phyloP scores from a whole-genome alignment of 2,888 invertebrate genomes.

The Chalcosyrphus nemorum region DNA sequence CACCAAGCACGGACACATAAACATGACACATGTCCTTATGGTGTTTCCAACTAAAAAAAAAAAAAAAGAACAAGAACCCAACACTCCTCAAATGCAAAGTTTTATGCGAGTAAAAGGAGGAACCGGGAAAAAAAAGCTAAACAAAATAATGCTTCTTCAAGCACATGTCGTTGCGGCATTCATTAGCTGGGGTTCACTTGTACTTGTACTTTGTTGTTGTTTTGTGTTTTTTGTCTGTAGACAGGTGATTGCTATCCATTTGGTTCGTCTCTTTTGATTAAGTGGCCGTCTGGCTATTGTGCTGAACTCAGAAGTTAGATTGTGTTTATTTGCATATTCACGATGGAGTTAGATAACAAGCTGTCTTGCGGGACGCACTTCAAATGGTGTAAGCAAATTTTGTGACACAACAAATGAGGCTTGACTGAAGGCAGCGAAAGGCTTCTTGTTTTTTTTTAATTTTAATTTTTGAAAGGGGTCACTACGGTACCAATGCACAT shows the following conservation, averaged over 20 bases:
- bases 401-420: neutral
- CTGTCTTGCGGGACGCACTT: neutral
- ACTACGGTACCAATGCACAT: neutral
- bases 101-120: neutral
- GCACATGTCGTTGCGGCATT: conserved; percentile 1
- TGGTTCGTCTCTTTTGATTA: neutral
- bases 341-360: conserved; percentile 4
- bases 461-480: too few species aligned
- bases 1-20: conserved; percentile 15
- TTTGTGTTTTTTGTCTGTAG: neutral
- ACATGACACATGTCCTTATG: conserved; percentile 37
- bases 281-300: conserved; percentile 7
- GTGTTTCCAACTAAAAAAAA: conserved; percentile 9
- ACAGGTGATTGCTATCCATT: conserved; percentile 16
- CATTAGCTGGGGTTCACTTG: conserved; percentile 14
- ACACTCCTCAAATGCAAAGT: conserved; percentile 11
- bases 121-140: neutral
- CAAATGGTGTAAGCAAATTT: neutral
- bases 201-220: neutral
- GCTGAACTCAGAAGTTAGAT: neutral
- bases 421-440: neutral
- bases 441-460: neutral
- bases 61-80: too few species aligned
- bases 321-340: conserved; percentile 10
- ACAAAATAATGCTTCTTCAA: neutral